These are phyloP conservation scores for Pseudorhiza aurosa DNA, from an alignment of 30 jellyfish, hydroid and myxozoan genomes.

Conservation along the genomic window DNA sequence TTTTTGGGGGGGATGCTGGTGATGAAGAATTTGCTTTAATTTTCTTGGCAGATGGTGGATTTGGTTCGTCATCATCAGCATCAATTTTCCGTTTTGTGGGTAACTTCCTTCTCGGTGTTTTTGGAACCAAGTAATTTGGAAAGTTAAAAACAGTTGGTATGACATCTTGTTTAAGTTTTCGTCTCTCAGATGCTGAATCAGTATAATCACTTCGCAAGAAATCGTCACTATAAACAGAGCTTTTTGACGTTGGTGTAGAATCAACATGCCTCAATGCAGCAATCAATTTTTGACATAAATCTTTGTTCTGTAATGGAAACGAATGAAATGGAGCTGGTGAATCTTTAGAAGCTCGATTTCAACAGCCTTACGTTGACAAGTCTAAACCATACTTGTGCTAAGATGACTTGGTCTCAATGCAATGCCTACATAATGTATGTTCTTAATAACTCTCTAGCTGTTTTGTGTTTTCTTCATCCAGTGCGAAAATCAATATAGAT, in stretches of 20 bases:
- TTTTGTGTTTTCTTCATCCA: no score
- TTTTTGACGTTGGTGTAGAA: slow-evolving; percentile 8
- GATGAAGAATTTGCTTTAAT: no score
- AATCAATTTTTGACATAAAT: slow-evolving; percentile 16
- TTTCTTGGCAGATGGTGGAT: background rate
- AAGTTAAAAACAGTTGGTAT: slow-evolving; percentile 14
- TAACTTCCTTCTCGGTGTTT: background rate
- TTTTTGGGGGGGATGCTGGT: slow-evolving; percentile 45
- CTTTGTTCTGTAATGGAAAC: slow-evolving; percentile 12
- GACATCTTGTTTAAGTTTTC: background rate
- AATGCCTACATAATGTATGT: no score
- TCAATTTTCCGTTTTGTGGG: slow-evolving; percentile 7
- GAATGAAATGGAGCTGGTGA: slow-evolving; percentile 1
- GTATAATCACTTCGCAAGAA: slow-evolving; percentile 34
- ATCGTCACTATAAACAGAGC: slow-evolving; percentile 32
- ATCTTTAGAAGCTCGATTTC: slow-evolving; percentile 38
- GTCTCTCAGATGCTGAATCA: background rate
- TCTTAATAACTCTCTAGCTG: no score
- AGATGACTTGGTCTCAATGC: no score
- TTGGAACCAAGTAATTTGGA: background rate
- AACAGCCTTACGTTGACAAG: slow-evolving; percentile 56
- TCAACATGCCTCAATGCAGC: slow-evolving; percentile 6
- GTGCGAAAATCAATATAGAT: no score
- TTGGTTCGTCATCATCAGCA: background rate
- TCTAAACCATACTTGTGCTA: slow-evolving; percentile 10